phyloP scores from a whole-genome alignment of 2,888 invertebrate species.

The Homarus gammarus region DNA sequence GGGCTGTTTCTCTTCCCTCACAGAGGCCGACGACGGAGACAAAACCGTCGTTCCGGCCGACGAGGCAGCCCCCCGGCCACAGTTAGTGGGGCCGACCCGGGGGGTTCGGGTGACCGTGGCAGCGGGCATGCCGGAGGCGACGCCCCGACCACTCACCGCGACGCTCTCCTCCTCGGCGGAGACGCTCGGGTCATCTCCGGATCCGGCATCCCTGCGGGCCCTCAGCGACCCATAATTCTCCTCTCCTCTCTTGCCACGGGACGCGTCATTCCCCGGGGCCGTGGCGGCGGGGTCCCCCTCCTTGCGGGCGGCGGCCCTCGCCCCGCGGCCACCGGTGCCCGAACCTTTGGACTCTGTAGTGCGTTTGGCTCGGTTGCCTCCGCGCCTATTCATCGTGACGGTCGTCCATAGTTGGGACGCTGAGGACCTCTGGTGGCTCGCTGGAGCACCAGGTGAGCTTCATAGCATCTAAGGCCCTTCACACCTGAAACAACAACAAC shows the following conservation, averaged over 20 bases:
- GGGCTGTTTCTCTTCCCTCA: conserved; percentile 63
- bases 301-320: conserved; percentile 46
- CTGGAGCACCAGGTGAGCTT: conserved; percentile 60
- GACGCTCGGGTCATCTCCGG: conserved; percentile 27
- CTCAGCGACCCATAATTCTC: conserved; percentile 41
- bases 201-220: conserved; percentile 34
- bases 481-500: conserved; percentile 31
- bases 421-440: conserved; percentile 63
- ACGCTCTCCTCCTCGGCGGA: conserved; percentile 21
- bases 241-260: conserved; percentile 41
- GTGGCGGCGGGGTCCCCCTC: conserved; percentile 57
- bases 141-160: conserved; percentile 42
- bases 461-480: conserved; percentile 57
- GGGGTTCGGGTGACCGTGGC: conserved; percentile 52
- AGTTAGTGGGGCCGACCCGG: conserved; percentile 27
- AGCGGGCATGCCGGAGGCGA: conserved; percentile 55
- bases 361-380: conserved; percentile 69
- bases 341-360: conserved; percentile 62
- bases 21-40: conserved; percentile 6
- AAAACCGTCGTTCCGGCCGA: conserved; percentile 18
- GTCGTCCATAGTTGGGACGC: conserved; percentile 67
- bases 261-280: conserved; percentile 25
- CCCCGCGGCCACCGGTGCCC: conserved; percentile 54
- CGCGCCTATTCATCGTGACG: conserved; percentile 68
- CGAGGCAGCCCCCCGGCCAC: conserved; percentile 17